These are phyloP conservation scores for Diachasmimorpha longicaudata DNA, from an alignment of 1,140 invertebrate species.

Conservation along the genomic window DNA sequence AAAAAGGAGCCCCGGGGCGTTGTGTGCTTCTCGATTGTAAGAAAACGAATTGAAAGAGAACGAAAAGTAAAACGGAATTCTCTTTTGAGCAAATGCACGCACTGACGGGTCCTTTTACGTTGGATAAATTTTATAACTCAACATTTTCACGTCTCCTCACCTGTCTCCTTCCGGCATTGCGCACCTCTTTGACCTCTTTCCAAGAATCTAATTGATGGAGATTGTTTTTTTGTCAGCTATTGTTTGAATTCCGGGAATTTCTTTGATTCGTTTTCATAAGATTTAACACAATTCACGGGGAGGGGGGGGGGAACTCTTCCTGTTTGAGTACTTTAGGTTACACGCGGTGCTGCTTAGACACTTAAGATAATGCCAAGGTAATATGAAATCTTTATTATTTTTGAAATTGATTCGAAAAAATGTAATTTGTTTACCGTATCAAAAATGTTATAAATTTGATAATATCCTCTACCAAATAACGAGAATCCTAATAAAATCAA, in stretches of 20 bases:
- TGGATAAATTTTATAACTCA: slow-evolving; percentile 10
- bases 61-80: background rate
- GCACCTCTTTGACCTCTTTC: slow-evolving; percentile 3
- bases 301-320: too few relatives aligned
- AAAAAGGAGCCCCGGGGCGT: background rate
- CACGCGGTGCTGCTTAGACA: too few relatives aligned
- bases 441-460: too few relatives aligned
- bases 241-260: background rate
- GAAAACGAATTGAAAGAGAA: background rate
- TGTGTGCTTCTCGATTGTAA: background rate
- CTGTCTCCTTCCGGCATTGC: slow-evolving; percentile 3
- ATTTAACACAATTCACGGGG: too few relatives aligned
- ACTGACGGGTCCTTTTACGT: slow-evolving; percentile 1
- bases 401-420: too few relatives aligned
- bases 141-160: background rate
- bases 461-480: too few relatives aligned
- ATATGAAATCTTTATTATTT: too few relatives aligned
- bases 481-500: background rate
- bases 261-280: background rate
- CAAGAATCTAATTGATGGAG: background rate
- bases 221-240: background rate
- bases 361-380: too few relatives aligned
- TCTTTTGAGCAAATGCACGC: background rate
- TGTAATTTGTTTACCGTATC: too few relatives aligned
- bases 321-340: too few relatives aligned